Base-by-base conservation (phyloP, 2,888 invertebrate species). In the Eustalomyia histrio region DNA sequence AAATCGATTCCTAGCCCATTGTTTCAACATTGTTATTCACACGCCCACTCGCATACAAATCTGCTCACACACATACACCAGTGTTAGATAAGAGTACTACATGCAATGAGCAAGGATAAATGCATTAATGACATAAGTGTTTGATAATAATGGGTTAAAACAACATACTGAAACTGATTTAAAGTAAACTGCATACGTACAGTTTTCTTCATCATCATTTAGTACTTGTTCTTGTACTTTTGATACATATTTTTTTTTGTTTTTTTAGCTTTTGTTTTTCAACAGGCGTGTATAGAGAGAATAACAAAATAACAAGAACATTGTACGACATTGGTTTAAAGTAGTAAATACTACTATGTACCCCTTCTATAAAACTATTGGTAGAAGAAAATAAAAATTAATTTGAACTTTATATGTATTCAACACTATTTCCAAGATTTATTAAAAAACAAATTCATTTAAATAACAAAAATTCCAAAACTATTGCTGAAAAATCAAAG, bases 51-150 rank as follows among this genome's bases (percentile, higher is more conserved):
- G 52, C 21, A 65, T n/a, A 17, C 16, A 65, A 17, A 65, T 47
- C 6, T 47, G 6, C 35, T 16, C 53, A 18, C 12, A 53, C 18
- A 53, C 18, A 18, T 47, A 47, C 8, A 39, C 12, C 6, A 3
- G 2, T 10, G 8, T 7, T n/a, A 65, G 67, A 67, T 67, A 67
- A 57, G 39, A 39, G 24, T 21, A 52, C 29, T 64, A n/a, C 12
- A 64, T 55, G 65, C 57, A 63, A 18, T 47, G 74, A 58, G 71
- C 78, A 81, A 81, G 81, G 81, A 78, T 81, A 78, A 78, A 74
- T 71, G 57, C 78, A 78, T 78, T 81, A 81, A 81, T 81, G 78
- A 75, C 67, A 78, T 67, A 78, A 78, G 78, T 81, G 78, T 75
- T 71, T 81, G 57, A 71, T 78, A 78, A 67, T 71, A 71, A 67